phyloP scores from a whole-genome alignment of 1,140 invertebrate genomes.

The Bilobella aurantiaca region DNA sequence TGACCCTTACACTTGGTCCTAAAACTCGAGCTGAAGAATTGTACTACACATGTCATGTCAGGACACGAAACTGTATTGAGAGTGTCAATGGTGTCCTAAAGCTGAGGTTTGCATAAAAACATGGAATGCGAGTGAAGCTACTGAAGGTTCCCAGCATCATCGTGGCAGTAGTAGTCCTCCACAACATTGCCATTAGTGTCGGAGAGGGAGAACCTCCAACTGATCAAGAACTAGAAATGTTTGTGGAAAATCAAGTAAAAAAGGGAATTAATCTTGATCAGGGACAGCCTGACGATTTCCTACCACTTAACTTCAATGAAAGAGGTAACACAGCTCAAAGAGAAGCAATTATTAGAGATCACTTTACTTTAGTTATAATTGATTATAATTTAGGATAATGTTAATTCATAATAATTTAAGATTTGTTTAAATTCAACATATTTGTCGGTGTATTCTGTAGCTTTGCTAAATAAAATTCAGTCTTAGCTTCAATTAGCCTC shows the following conservation, averaged over 20 bases:
- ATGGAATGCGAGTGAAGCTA: background rate
- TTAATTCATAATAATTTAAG: background rate
- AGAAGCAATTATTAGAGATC: background rate
- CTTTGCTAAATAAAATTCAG: background rate
- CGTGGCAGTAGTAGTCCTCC: background rate
- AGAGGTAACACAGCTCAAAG: background rate
- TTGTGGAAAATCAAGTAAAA: background rate
- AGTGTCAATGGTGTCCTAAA: conserved; percentile 2
- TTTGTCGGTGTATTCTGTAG: background rate
- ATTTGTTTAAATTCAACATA: background rate
- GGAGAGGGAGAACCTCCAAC: background rate
- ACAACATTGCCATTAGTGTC: background rate
- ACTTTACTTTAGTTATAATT: background rate
- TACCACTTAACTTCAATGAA: too few relatives aligned
- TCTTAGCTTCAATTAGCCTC: background rate
- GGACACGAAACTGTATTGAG: conserved; percentile 5
- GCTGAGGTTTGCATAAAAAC: background rate
- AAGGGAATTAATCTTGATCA: background rate
- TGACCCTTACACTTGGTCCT: conserved; percentile 28
- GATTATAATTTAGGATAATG: background rate
- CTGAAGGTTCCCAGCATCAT: background rate
- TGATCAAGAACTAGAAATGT: background rate
- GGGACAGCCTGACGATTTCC: background rate
- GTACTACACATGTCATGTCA: background rate
- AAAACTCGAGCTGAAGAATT: conserved; percentile 19